Conservation (phyloP, 1,140 invertebrate species). For the Drosophila azteca region DNA sequence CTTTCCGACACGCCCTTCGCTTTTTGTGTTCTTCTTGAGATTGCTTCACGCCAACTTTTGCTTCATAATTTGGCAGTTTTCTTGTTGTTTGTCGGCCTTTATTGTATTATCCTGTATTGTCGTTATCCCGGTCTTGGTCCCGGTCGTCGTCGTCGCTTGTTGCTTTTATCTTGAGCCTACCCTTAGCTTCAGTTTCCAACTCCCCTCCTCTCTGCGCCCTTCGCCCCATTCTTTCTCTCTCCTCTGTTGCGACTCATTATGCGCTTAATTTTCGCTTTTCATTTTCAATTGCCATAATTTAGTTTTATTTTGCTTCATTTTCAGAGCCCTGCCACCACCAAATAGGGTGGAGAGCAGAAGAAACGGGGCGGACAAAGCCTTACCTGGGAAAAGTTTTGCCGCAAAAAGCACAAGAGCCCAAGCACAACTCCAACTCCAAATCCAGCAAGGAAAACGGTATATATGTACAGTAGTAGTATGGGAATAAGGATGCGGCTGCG, state of each 20-base stretch:
- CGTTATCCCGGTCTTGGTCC: conserved; percentile 21
- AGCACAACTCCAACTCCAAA: conserved; percentile 20
- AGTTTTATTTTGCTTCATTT: conserved; percentile 80
- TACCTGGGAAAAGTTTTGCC: conserved; percentile 57
- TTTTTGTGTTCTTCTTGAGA: conserved; percentile 33
- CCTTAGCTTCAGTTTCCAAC: not conserved
- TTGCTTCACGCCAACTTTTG: conserved; percentile 54
- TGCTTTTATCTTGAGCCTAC: conserved; percentile 63
- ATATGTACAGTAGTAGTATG: not conserved
- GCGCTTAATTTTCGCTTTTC: conserved; percentile 83
- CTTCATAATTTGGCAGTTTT: conserved; percentile 63
- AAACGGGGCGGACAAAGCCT: not conserved
- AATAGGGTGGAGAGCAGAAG: not conserved
- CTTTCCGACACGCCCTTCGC: conserved; percentile 4
- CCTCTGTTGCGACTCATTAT: conserved; percentile 69
- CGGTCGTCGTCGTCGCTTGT: conserved; percentile 46
- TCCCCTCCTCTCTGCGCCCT: conserved; percentile 1
- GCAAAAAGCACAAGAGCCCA: conserved; percentile 32
- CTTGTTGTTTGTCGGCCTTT: conserved; percentile 53
- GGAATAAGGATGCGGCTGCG: conserved; percentile 1
- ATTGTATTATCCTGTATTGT: conserved; percentile 74
- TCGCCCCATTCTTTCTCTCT: not conserved
- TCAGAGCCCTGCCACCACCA: conserved; percentile 12
- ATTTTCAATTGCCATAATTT: conserved; percentile 84
- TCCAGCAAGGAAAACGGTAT: not conserved